Base-by-base conservation (phyloP, 2,113 vertebrate species). In the Dicrurus megarhynchus region DNA sequence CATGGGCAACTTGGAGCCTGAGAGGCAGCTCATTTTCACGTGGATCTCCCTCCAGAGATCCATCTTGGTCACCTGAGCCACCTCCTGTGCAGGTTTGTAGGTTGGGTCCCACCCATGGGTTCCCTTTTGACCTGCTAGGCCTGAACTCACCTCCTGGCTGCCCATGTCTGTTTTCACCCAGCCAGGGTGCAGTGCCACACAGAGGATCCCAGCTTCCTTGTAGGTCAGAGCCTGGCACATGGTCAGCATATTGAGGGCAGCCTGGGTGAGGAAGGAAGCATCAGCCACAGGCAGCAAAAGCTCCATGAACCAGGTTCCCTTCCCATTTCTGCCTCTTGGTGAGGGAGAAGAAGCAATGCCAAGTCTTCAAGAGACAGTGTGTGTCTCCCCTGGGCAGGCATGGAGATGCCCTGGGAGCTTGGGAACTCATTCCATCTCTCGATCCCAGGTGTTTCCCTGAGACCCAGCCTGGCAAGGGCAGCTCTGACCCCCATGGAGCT, bases 131-230 rank as follows among this genome's bases (percentile, higher is more conserved):
- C 22, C 37, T 32, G 14, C 77, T 49, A 13, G 44, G 32, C 49
- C 3, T 8, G 46, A 44, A 95, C 97, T 85, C 82, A 98, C 97
- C 92, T 95, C 33, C 85, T 96, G 87, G 41, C 32, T 95, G 57
- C 97, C 97, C 98, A 98, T 98, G 44, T 98, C 97, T 1, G 97
- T 98, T 95, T 97, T 96, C 82, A 98, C 98, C 98, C 98, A 98
- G 70, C 97, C 98, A 1, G 98, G 98, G 67, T 98, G 97, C 86
- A 98, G 30, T 7, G 96, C 97, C 68, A 95, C 90, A 0, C 96
- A 97, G 63, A 98, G 91, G 89, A 98, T 97, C 46, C 97, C 94
- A 0, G 96, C 91, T 16, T 93, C 87, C 39, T 56, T 28, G 1
- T 98, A 97, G 28, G 96, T 96, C 78, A 97, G 87, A 47, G 97